phyloP scores from a whole-genome alignment of 2,797 vertebrate genomes.

The Champsocephalus gunnari region DNA sequence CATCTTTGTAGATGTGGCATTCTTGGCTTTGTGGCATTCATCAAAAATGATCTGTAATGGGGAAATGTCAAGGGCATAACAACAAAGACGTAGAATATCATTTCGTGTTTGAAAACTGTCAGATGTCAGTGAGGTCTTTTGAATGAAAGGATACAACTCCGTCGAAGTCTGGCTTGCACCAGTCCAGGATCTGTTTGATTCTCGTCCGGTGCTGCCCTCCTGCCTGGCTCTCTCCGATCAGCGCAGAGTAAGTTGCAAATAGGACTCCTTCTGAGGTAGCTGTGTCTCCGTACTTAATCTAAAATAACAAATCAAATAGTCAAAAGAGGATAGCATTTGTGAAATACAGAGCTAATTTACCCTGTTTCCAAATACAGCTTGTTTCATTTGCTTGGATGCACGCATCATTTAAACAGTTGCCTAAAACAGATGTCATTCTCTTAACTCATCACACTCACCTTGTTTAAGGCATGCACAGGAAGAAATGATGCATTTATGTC shows the following conservation, averaged over 20 bases:
- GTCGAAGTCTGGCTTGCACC: slow-evolving; percentile 95
- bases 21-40: slow-evolving; percentile 99
- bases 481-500: slow-evolving; percentile 93
- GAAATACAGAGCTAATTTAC: not conserved
- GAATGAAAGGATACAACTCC: slow-evolving; percentile 94
- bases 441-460: slow-evolving; percentile 81
- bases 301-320: slow-evolving; percentile 18
- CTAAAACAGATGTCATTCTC: not conserved
- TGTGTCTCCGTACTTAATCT: slow-evolving; percentile 99
- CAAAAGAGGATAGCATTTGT: not conserved
- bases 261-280: slow-evolving; percentile 99
- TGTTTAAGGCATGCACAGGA: slow-evolving; percentile 96
- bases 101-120: not conserved
- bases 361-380: not conserved
- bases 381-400: slow-evolving; percentile 1
- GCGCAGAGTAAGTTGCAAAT: slow-evolving; percentile 97
- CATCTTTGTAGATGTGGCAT: slow-evolving; percentile 98
- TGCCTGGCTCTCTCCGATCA: slow-evolving; percentile 98
- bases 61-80: slow-evolving; percentile 77
- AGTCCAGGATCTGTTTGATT: slow-evolving; percentile 96
- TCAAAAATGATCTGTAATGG: slow-evolving; percentile 93
- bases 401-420: not conserved
- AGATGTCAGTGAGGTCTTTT: not conserved
- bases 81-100: not conserved
- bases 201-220: slow-evolving; percentile 96